phyloP scores from a whole-genome alignment of 1,140 invertebrate species.

The Caenorhabditis brenneri region DNA sequence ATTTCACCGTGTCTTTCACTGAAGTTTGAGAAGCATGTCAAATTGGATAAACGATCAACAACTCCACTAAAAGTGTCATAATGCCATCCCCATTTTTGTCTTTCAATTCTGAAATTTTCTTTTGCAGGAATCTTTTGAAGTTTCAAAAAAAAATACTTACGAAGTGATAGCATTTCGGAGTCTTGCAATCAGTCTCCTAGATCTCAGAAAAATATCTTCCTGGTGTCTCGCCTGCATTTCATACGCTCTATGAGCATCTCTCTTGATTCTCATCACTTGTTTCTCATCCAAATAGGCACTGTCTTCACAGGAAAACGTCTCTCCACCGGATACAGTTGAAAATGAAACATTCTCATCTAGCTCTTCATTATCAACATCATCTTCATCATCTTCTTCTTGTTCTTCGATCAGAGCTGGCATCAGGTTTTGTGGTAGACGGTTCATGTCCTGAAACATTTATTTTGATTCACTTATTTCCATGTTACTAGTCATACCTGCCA shows the following conservation, averaged over 20 bases:
- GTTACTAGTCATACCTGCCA: constrained; percentile 60
- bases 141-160: constrained; percentile 44
- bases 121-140: not conserved
- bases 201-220: constrained; percentile 69
- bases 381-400: constrained; percentile 61
- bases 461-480: not conserved
- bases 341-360: constrained; percentile 51
- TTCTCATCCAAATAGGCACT: constrained; percentile 63
- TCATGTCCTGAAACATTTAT: constrained; percentile 60
- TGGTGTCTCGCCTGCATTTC: constrained; percentile 70
- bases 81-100: constrained; percentile 67
- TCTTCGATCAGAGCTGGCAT: constrained; percentile 67
- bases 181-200: constrained; percentile 62
- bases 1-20: constrained; percentile 60
- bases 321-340: constrained; percentile 20
- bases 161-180: constrained; percentile 58
- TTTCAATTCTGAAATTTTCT: constrained; percentile 58
- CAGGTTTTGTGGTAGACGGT: constrained; percentile 62
- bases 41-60: constrained; percentile 58
- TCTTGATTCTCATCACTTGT: constrained; percentile 62
- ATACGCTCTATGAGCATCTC: constrained; percentile 64
- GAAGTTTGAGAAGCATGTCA: constrained; percentile 63
- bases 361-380: constrained; percentile 63
- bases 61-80: constrained; percentile 64
- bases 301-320: constrained; percentile 53